These are phyloP conservation scores for Rhogogaster chlorosoma DNA, from an alignment of 2,888 invertebrate genomes.

Conservation along the genomic window DNA sequence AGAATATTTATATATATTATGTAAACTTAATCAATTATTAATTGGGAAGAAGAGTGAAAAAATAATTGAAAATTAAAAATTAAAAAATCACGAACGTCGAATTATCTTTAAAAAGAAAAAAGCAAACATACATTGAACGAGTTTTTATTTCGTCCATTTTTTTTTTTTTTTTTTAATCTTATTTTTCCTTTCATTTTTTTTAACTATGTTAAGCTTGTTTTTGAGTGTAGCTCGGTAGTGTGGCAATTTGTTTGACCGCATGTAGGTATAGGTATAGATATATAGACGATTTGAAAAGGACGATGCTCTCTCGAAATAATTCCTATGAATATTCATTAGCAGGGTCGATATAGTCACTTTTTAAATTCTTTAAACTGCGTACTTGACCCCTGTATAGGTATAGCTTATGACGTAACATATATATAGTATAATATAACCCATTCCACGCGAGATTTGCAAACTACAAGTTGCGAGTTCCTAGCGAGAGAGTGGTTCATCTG, in stretches of 20 bases:
- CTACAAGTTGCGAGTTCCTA: background rate
- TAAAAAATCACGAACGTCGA: background rate
- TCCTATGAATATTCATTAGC: constrained; percentile 33
- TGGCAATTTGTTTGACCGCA: background rate
- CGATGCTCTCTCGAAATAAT: constrained; percentile 38
- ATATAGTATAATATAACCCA: background rate
- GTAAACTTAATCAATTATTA: background rate
- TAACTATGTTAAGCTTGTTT: background rate
- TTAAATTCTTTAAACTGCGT: constrained; percentile 23
- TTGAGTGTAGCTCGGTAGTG: background rate
- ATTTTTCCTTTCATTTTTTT: background rate
- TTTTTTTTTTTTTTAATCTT: background rate
- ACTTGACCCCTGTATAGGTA: constrained; percentile 42
- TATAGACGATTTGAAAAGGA: background rate
- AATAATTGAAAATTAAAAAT: background rate
- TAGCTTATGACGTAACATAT: background rate
- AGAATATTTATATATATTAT: too few relatives aligned
- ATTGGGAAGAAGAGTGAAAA: background rate
- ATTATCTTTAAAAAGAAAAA: background rate
- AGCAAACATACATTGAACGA: background rate
- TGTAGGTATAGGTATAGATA: background rate
- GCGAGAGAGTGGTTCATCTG: background rate
- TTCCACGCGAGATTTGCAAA: background rate
- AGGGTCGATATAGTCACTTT: constrained; percentile 32
- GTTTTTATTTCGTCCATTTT: background rate